These are phyloP conservation scores for Leptinotarsa undecemlineata DNA, from an alignment of 1,140 invertebrate genomes.

Conservation along the genomic window DNA sequence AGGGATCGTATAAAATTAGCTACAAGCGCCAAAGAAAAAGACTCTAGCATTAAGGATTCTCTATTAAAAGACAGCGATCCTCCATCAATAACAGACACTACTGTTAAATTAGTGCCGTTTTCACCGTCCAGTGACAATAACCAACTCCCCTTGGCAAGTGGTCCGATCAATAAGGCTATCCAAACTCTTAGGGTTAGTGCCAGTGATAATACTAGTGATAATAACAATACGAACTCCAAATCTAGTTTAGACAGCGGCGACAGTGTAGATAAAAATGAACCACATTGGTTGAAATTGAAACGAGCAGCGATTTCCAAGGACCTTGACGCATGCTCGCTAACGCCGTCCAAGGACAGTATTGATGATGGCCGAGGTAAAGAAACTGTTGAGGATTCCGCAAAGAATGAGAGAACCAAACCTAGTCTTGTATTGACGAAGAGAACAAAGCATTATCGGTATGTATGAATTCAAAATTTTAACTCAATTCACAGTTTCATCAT, in stretches of 20 bases:
- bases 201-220: conserved; percentile 27
- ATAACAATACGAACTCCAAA: conserved; percentile 1
- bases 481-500: too few relatives aligned
- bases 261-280: conserved; percentile 42
- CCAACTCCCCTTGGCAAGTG: neutral
- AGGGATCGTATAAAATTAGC: conserved; percentile 47
- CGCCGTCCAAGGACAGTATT: conserved; percentile 45
- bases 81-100: conserved; percentile 24
- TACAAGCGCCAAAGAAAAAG: conserved; percentile 43
- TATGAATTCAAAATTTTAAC: neutral
- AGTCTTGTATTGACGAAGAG: conserved; percentile 49
- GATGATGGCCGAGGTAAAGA: conserved; percentile 40
- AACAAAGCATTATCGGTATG: conserved; percentile 67
- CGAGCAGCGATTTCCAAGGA: conserved; percentile 59
- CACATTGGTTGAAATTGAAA: conserved; percentile 63
- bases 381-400: neutral
- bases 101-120: conserved; percentile 16
- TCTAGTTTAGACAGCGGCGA: conserved; percentile 27
- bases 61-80: conserved; percentile 38
- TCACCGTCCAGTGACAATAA: conserved; percentile 39
- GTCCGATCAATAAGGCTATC: neutral
- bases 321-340: conserved; percentile 21
- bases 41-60: conserved; percentile 39
- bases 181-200: conserved; percentile 14
- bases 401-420: conserved; percentile 32